These are phyloP conservation scores for Urocitellus parryii DNA, from an alignment of 2,113 vertebrate species.

Conservation along the genomic window DNA sequence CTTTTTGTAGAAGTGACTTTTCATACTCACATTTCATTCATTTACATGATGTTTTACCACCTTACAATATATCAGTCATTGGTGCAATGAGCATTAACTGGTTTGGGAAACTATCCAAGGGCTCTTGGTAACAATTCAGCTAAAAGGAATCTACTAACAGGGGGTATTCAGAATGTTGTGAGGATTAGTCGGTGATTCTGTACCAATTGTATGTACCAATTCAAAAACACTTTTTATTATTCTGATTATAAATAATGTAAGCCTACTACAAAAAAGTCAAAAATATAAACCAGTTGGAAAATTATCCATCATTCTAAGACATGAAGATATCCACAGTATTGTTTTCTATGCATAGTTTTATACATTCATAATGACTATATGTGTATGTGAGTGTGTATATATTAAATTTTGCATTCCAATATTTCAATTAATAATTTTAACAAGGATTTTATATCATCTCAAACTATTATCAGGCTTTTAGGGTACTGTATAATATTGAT, in stretches of 20 bases:
- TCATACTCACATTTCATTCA: not conserved
- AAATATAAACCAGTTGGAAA: not conserved
- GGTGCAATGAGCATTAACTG: not conserved
- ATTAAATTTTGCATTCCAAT: not conserved
- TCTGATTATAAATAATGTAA: conserved; percentile 32
- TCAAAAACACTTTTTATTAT: not conserved
- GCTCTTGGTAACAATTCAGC: not conserved
- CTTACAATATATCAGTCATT: not conserved
- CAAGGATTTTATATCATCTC: not conserved
- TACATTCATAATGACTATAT: not conserved
- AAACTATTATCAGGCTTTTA: not conserved
- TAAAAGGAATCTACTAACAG: not conserved
- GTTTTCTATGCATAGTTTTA: not conserved
- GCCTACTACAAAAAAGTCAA: not conserved
- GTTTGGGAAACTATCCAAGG: not conserved
- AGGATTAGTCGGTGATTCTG: not conserved
- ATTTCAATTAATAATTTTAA: conserved; percentile 45
- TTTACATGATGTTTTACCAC: conserved; percentile 22
- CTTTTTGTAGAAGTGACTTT: not conserved
- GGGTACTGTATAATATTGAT: not conserved
- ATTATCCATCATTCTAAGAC: not conserved
- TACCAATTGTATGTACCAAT: not conserved
- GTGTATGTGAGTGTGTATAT: not conserved
- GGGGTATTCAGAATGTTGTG: not conserved
- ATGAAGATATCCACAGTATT: not conserved